Percentiles rank a stretch among this genome's conserved stretches.
These are phyloP conservation scores for Mus minutoides DNA, from an alignment of 2,797 vertebrate species.

Conservation along the genomic window DNA sequence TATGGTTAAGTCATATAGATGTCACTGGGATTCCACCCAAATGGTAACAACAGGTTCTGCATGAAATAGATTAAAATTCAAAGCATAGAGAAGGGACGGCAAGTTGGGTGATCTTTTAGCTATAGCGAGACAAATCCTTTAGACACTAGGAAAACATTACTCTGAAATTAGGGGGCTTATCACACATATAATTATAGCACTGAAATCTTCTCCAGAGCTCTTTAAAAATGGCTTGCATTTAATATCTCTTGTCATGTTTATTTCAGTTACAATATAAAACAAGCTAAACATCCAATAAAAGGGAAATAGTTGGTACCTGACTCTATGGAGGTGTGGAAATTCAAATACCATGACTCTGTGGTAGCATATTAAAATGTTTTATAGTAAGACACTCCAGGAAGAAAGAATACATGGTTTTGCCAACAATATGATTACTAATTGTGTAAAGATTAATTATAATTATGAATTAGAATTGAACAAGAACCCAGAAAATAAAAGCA, in stretches of 20 bases:
- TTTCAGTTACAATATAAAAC: conserved; percentile 57
- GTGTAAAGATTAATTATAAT: conserved; percentile 57
- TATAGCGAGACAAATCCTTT: conserved; percentile 1
- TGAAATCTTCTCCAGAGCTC: conserved; percentile 28
- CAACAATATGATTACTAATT: neutral
- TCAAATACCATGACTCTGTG: conserved; percentile 3
- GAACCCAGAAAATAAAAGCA: conserved; percentile 23
- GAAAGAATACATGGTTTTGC: conserved; percentile 20
- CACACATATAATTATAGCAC: conserved; percentile 10
- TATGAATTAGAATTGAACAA: conserved; percentile 40
- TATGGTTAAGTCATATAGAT: neutral
- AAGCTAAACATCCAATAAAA: conserved; percentile 50
- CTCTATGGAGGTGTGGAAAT: conserved; percentile 12
- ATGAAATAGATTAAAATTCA: conserved; percentile 24
- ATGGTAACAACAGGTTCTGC: neutral
- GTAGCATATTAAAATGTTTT: conserved; percentile 13
- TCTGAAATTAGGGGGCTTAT: conserved; percentile 34
- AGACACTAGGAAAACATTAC: conserved; percentile 24
- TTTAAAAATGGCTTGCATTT: conserved; percentile 65
- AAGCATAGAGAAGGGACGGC: neutral
- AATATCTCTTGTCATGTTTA: conserved; percentile 38
- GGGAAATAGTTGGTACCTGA: neutral
- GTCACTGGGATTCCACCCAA: neutral
- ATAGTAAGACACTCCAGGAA: neutral
- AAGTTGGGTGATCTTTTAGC: conserved; percentile 8